Percentiles rank a stretch among this genome's conserved stretches.
These are phyloP conservation scores for Peromyscus attwateri DNA, from an alignment of 2,797 vertebrate genomes.

Conservation along the genomic window DNA sequence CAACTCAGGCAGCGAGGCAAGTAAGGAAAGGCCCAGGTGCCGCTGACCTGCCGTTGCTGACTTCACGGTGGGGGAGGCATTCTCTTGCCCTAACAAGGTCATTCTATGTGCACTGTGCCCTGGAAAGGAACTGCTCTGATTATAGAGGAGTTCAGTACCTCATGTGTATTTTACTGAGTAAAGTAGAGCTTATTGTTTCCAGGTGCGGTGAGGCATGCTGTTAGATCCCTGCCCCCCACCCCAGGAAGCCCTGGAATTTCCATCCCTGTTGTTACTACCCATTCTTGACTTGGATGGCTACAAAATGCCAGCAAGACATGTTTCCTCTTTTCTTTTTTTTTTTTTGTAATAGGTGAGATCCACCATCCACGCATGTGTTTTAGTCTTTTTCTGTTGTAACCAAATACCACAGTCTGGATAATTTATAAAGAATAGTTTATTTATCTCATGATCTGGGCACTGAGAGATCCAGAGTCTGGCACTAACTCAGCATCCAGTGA, in stretches of 20 bases:
- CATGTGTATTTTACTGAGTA: neutral
- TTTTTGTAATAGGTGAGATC: neutral
- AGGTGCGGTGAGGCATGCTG: neutral
- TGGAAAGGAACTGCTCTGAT: neutral
- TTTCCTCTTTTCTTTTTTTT: neutral
- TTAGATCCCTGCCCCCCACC: too few species aligned
- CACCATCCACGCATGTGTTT: neutral
- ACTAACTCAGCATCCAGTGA: neutral
- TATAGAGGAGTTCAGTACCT: neutral
- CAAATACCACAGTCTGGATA: neutral
- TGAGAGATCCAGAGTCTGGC: neutral
- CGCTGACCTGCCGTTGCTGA: neutral
- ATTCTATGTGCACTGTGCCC: neutral
- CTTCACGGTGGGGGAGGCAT: neutral
- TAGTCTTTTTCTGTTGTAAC: neutral
- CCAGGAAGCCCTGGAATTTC: neutral
- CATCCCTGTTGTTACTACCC: neutral
- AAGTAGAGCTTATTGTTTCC: neutral
- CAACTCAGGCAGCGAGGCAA: neutral
- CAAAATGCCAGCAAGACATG: neutral
- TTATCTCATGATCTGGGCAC: neutral
- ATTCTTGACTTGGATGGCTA: neutral
- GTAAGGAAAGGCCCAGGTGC: neutral
- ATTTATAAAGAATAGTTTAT: neutral
- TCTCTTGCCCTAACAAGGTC: conserved; percentile 56